Conservation (phyloP, 92 coral and sea anemone species). For the Ricordea florida region DNA sequence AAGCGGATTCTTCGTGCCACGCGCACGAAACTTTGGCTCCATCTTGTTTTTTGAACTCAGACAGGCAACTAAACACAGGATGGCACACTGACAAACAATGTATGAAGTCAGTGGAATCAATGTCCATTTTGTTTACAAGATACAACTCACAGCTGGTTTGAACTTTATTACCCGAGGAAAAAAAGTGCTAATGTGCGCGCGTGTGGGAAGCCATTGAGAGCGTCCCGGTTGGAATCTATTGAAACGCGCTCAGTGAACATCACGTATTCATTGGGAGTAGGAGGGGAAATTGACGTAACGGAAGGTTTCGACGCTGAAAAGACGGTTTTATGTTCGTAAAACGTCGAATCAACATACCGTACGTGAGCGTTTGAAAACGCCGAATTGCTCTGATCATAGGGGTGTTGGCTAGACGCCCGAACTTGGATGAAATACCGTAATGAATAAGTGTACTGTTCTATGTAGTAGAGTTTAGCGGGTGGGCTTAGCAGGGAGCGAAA, state of each 20-base stretch:
- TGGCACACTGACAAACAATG: background rate
- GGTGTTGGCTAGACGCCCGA: slow-evolving; percentile 31
- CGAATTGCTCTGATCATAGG: slow-evolving; percentile 6
- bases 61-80: background rate
- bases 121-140: background rate
- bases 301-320: background rate
- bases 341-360: background rate
- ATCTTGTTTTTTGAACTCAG: background rate
- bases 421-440: background rate
- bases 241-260: background rate
- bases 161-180: background rate
- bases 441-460: background rate
- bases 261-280: slow-evolving; percentile 1
- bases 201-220: slow-evolving; percentile 7
- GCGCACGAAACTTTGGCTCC: slow-evolving; percentile 5
- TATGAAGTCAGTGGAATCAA: background rate
- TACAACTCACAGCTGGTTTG: slow-evolving; percentile 1
- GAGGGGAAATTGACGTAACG: background rate
- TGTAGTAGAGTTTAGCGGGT: background rate
- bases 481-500: slow-evolving; percentile 6
- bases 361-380: slow-evolving; percentile 26
- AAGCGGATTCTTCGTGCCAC: slow-evolving; percentile 1
- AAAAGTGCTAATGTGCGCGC: slow-evolving; percentile 8
- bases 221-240: slow-evolving; percentile 2
- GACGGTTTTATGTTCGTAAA: background rate